Percentiles rank a stretch among this genome's conserved stretches.
Conservation (phyloP, 2,888 invertebrate genomes). For the Mystacides longicornis region DNA sequence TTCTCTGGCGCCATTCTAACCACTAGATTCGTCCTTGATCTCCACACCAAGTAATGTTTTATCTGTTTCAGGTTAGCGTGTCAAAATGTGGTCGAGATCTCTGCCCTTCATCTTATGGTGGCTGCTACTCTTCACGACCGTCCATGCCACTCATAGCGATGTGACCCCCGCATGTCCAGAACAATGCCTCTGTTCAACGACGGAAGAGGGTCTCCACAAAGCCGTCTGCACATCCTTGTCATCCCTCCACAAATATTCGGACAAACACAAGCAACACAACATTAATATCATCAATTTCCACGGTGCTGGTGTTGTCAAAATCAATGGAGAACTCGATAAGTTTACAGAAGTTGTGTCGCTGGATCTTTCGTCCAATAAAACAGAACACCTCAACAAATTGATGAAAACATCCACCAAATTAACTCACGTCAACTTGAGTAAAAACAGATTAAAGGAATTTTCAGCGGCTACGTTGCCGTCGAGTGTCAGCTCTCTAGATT, state of each 20-base stretch:
- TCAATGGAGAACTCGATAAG: slow-evolving; percentile 50
- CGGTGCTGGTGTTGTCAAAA: slow-evolving; percentile 51
- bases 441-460: slow-evolving; percentile 51
- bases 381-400: slow-evolving; percentile 51
- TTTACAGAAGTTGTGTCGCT: slow-evolving; percentile 54
- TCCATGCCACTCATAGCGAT: not conserved
- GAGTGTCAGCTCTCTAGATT: slow-evolving; percentile 54
- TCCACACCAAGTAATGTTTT: too few relatives aligned
- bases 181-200: slow-evolving; percentile 50
- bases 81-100: slow-evolving; percentile 9
- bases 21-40: too few relatives aligned
- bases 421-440: slow-evolving; percentile 51
- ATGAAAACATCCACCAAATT: slow-evolving; percentile 51
- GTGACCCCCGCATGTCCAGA: slow-evolving; percentile 38
- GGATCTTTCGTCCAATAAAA: slow-evolving; percentile 56
- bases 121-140: slow-evolving; percentile 29
- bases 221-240: slow-evolving; percentile 60
- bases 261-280: slow-evolving; percentile 45
- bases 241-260: slow-evolving; percentile 62
- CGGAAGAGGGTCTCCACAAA: slow-evolving; percentile 62
- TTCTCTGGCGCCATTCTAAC: too few relatives aligned
- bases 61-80: slow-evolving; percentile 17
- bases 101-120: slow-evolving; percentile 33
- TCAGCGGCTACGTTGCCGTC: slow-evolving; percentile 49
- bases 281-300: slow-evolving; percentile 56